These are phyloP conservation scores for Acleris laterana DNA, from an alignment of 2,888 invertebrate species.

Conservation along the genomic window DNA sequence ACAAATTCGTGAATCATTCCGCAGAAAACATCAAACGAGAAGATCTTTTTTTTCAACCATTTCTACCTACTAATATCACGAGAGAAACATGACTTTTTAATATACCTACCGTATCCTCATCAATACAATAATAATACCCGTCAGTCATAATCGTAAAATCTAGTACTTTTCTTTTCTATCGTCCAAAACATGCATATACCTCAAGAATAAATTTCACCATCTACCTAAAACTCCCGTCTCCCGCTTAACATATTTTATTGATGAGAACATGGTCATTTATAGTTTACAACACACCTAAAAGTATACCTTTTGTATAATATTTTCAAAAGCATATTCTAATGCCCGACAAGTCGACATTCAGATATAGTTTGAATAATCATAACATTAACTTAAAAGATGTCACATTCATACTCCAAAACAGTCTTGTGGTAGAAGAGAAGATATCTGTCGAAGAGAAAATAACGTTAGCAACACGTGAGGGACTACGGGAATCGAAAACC, in stretches of 20 bases:
- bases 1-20: slow-evolving; percentile 71
- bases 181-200: background rate
- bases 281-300: slow-evolving; percentile 35
- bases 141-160: slow-evolving; percentile 1
- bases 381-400: slow-evolving; percentile 47
- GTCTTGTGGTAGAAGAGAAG: slow-evolving; percentile 98
- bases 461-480: slow-evolving; percentile 24
- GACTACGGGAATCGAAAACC: background rate
- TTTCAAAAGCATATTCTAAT: slow-evolving; percentile 29
- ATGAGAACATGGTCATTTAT: slow-evolving; percentile 10
- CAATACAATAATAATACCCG: slow-evolving; percentile 17
- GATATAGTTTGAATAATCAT: slow-evolving; percentile 4
- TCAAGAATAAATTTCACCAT: slow-evolving; percentile 16
- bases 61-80: slow-evolving; percentile 79
- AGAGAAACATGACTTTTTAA: slow-evolving; percentile 63
- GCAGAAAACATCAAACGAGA: slow-evolving; percentile 58
- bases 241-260: slow-evolving; percentile 14
- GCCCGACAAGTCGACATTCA: slow-evolving; percentile 3
- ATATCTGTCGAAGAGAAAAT: slow-evolving; percentile 87
- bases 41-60: slow-evolving; percentile 52
- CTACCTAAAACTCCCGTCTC: background rate
- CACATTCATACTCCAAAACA: slow-evolving; percentile 92
- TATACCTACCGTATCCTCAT: slow-evolving; percentile 25
- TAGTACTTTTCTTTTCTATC: background rate
- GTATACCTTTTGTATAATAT: slow-evolving; percentile 34